phyloP scores from a whole-genome alignment of 2,888 invertebrate genomes.

The Megalurothrips usitatus region DNA sequence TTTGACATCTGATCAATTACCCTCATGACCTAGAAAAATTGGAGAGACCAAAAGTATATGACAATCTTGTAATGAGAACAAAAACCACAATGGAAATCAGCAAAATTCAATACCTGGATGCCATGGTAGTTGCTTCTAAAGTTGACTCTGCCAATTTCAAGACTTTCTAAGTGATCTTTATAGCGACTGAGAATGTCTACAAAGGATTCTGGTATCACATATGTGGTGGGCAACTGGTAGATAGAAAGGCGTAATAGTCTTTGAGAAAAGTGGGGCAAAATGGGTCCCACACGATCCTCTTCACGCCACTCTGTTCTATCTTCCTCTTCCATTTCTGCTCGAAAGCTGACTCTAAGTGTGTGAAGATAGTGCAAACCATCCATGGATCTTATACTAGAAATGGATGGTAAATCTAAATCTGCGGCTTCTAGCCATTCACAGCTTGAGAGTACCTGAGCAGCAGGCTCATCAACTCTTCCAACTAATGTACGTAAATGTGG shows the following conservation, averaged over 20 bases:
- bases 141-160: not conserved
- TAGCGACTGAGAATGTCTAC: not conserved
- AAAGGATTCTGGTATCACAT: not conserved
- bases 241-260: not conserved
- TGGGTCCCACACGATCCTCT: not conserved
- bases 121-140: not conserved
- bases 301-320: not conserved
- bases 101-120: not conserved
- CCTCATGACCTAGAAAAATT: not conserved
- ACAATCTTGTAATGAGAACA: no score
- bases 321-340: not conserved
- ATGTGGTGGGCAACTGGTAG: not conserved
- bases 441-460: not conserved
- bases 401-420: constrained; percentile 5
- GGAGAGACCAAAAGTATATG: not conserved
- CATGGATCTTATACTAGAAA: not conserved
- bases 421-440: not conserved
- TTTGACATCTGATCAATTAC: not conserved
- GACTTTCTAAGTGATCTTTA: constrained; percentile 19
- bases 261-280: not conserved
- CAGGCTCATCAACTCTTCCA: not conserved
- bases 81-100: no score
- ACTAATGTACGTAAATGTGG: constrained; percentile 9
- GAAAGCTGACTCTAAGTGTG: not conserved
- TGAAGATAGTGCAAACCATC: not conserved